Evolutionary conservation across 2,888 invertebrate species (phyloP).

Genomic region (Leptinotarsa haldemani): DNA sequence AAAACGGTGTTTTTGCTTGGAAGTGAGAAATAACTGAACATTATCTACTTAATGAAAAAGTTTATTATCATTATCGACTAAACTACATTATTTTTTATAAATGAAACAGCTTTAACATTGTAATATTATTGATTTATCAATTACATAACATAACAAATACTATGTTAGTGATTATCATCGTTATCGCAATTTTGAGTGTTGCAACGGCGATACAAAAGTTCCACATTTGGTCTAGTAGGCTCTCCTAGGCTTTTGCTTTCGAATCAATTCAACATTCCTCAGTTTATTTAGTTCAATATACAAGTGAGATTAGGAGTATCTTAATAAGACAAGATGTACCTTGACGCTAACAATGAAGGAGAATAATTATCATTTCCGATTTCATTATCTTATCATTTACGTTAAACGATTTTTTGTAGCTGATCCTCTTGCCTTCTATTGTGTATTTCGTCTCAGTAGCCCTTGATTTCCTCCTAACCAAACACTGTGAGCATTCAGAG

Average conservation of each 20-base stretch:
- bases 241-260: neutral
- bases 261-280: neutral
- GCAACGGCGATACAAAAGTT: constrained; percentile 35
- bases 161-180: constrained; percentile 65
- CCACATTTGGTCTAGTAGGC: constrained; percentile 5
- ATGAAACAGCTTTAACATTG: constrained; percentile 59
- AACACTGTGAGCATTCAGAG: constrained; percentile 53
- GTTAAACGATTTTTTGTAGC: no score
- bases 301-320: no score
- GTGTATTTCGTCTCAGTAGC: neutral
- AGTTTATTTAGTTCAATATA: neutral
- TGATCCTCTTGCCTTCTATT: no score
- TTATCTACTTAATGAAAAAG: constrained; percentile 50
- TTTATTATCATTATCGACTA: constrained; percentile 56
- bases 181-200: constrained; percentile 56
- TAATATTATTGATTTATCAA: constrained; percentile 58
- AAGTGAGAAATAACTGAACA: neutral
- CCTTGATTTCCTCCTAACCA: neutral
- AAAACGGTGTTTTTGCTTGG: neutral
- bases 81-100: constrained; percentile 57
- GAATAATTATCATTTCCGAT: no score
- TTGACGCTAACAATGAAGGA: no score
- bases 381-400: no score
- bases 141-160: constrained; percentile 61
- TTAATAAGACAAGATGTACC: no score